Percentiles rank a stretch among this genome's conserved stretches.
Conservation (phyloP, 1,140 invertebrate species). For the Heliconius hewitsoni region DNA sequence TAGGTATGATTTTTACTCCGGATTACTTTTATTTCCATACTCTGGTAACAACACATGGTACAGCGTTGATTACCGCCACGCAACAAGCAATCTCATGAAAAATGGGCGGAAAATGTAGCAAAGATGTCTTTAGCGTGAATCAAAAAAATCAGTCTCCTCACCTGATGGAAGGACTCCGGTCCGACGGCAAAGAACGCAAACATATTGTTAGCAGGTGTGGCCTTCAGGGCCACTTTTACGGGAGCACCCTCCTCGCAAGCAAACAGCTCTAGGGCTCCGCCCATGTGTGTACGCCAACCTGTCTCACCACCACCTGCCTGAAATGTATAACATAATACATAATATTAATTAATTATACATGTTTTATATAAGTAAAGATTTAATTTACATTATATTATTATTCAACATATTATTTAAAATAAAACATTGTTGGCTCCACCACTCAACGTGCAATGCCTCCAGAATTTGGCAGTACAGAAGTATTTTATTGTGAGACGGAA, state of each 20-base stretch:
- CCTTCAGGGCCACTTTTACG: conserved; percentile 75
- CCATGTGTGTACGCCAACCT: conserved; percentile 83
- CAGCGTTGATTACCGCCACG: too few species aligned
- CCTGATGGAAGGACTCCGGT: conserved; percentile 67
- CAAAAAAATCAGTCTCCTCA: conserved; percentile 16
- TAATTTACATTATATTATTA: too few species aligned
- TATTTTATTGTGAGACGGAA: neutral
- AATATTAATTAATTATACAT: neutral
- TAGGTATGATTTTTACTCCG: too few species aligned
- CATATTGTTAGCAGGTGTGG: conserved; percentile 86
- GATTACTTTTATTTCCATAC: too few species aligned
- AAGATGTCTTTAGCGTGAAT: too few species aligned
- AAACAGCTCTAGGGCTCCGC: conserved; percentile 86
- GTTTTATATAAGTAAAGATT: neutral
- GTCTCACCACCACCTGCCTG: conserved; percentile 11
- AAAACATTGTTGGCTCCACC: too few species aligned
- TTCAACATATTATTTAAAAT: too few species aligned
- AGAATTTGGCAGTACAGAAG: too few species aligned
- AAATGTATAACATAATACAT: neutral
- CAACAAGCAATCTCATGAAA: too few species aligned
- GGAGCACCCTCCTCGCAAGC: conserved; percentile 83
- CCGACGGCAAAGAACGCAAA: conserved; percentile 87
- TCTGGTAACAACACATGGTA: too few species aligned
- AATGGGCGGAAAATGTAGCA: too few species aligned
- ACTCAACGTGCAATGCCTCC: too few species aligned